A percentile compares a stretch with the other conserved stretches of the same genome.
These are phyloP conservation scores for Psephotus haematonotus DNA, from an alignment of 2,113 vertebrate species.

Conservation along the genomic window DNA sequence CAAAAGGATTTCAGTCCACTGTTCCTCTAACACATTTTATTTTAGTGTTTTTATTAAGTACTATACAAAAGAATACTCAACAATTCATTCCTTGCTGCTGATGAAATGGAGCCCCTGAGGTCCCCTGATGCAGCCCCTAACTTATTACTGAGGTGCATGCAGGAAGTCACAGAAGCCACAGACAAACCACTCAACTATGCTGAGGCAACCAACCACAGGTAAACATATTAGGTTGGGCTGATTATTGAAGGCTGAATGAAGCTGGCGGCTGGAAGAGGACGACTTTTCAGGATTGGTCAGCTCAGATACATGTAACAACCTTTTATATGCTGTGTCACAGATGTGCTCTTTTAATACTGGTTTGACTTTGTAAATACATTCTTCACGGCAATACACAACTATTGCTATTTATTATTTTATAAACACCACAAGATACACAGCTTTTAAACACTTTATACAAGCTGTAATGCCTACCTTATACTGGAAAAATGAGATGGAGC, in stretches of 20 bases:
- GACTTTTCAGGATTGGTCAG: neutral
- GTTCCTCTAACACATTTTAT: neutral
- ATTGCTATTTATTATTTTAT: neutral
- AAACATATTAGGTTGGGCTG: neutral
- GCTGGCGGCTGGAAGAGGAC: neutral
- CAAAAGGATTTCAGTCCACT: neutral
- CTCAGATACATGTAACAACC: neutral
- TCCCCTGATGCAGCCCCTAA: accelerated
- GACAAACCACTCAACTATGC: neutral
- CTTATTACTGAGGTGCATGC: accelerated
- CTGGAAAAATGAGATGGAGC: neutral
- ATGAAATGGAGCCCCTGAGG: neutral
- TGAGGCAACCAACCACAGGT: neutral
- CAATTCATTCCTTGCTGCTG: neutral
- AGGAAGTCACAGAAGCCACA: neutral
- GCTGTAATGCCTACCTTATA: neutral
- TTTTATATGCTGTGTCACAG: neutral
- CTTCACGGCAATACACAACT: neutral
- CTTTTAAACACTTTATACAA: neutral
- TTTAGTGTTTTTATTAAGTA: neutral
- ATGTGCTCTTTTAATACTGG: neutral
- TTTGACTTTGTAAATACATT: neutral
- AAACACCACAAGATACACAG: neutral
- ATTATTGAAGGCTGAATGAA: neutral
- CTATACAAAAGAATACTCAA: neutral